phyloP scores from a whole-genome alignment of 2,113 vertebrate genomes.

The Fregata magnificens region DNA sequence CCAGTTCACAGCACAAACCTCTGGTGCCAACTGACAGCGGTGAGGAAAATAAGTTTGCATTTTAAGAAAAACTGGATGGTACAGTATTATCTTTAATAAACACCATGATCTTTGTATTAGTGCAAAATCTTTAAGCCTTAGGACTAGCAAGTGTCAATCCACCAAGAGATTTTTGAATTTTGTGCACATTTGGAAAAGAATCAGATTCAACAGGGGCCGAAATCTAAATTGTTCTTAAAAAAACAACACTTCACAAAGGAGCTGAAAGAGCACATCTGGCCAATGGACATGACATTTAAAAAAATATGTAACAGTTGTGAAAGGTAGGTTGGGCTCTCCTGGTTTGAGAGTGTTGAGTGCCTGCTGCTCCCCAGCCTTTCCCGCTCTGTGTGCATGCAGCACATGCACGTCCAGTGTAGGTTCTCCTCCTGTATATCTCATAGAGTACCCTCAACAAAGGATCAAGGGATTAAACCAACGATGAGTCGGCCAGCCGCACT shows the following conservation, averaged over 20 bases:
- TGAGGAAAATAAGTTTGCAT: neutral
- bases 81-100: neutral
- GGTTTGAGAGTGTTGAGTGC: neutral
- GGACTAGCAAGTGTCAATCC: neutral
- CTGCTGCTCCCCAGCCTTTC: neutral
- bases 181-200: neutral
- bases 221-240: neutral
- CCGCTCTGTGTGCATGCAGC: rapidly evolving
- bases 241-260: neutral
- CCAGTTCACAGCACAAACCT: neutral
- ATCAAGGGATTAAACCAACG: neutral
- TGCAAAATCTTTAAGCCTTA: neutral
- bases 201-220: neutral
- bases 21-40: neutral
- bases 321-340: neutral
- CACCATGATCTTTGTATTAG: neutral
- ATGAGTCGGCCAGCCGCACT: neutral
- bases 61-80: neutral
- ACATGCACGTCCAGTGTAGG: rapidly evolving
- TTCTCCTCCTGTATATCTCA: too few species aligned
- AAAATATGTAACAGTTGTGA: neutral
- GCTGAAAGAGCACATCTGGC: neutral
- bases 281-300: neutral
- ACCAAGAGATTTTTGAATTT: neutral
- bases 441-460: neutral